A percentile compares a stretch with the other conserved stretches of the same genome.
phyloP scores from a whole-genome alignment of 2,888 invertebrate genomes.

The Villa cingulata region DNA sequence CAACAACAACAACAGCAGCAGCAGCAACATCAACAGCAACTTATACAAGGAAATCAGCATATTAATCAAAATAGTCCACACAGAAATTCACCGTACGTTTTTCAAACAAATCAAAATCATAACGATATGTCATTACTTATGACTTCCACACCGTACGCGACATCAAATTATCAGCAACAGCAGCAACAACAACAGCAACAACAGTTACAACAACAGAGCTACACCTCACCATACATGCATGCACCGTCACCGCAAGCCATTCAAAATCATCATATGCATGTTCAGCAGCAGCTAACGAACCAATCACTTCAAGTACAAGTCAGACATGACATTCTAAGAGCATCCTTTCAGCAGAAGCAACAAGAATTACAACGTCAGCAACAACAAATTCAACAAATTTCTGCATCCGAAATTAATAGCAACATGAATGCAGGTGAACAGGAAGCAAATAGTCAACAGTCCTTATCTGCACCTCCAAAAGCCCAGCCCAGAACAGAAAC shows the following conservation, averaged over 20 bases:
- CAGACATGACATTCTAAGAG: constrained; percentile 16
- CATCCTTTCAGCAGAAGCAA: constrained; percentile 13
- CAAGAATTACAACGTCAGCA: constrained; percentile 14
- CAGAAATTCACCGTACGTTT: constrained; percentile 14
- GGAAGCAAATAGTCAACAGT: neutral
- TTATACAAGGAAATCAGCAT: constrained; percentile 4
- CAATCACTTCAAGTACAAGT: constrained; percentile 23
- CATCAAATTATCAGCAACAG: neutral
- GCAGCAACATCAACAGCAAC: constrained; percentile 7
- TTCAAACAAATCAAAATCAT: constrained; percentile 9
- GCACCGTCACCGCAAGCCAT: constrained; percentile 8
- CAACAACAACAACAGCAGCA: neutral
- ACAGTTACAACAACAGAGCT: constrained; percentile 4
- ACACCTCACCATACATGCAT: constrained; percentile 11
- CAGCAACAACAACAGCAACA: neutral
- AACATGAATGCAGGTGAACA: neutral
- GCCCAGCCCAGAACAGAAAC: constrained; percentile 6
- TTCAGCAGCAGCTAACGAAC: constrained; percentile 8
- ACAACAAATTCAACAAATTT: constrained; percentile 3
- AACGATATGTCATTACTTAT: neutral
- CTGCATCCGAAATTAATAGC: neutral
- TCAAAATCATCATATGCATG: constrained; percentile 9
- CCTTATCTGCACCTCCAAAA: constrained; percentile 2
- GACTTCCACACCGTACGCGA: neutral
- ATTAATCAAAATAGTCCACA: constrained; percentile 4